Evolutionary conservation across 30 jellyfish, hydroid and myxozoan species (phyloP).

Genomic region (Nemopilema nomurai): DNA sequence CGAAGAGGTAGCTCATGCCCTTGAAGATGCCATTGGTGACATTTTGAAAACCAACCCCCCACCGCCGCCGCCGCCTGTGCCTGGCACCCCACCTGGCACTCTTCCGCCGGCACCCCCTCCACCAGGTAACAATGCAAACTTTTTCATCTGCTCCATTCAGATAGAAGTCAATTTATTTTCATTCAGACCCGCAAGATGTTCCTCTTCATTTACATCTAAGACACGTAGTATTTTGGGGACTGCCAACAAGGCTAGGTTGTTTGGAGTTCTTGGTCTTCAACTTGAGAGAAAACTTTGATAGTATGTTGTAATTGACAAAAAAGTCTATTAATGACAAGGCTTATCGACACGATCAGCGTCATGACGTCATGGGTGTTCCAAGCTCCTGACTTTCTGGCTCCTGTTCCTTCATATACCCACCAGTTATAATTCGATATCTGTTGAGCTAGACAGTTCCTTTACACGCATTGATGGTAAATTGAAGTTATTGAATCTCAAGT

Average conservation of each 20-base stretch:
- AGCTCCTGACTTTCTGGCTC: no score
- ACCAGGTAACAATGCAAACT: slow-evolving; percentile 36
- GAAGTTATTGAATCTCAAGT: neutral
- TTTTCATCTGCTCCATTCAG: neutral
- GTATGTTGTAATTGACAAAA: no score
- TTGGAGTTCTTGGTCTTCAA: no score
- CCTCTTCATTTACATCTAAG: no score
- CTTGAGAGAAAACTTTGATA: no score
- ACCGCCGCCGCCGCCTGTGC: slow-evolving; percentile 88
- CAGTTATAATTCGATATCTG: neutral
- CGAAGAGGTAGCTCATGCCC: slow-evolving; percentile 73
- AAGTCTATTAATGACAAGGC: no score
- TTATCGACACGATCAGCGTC: neutral
- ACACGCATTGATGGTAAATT: neutral
- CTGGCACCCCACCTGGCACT: slow-evolving; percentile 62
- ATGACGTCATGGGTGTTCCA: neutral
- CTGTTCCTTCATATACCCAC: neutral
- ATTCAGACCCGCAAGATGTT: neutral
- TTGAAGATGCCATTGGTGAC: slow-evolving; percentile 92
- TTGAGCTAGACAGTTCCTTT: neutral
- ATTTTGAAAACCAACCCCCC: slow-evolving; percentile 72
- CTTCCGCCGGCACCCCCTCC: slow-evolving; percentile 85
- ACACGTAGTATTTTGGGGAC: no score
- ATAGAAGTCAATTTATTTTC: neutral
- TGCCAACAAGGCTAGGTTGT: no score